Conservation (phyloP, 2,113 vertebrate species). For the Oophaga pumilio region DNA sequence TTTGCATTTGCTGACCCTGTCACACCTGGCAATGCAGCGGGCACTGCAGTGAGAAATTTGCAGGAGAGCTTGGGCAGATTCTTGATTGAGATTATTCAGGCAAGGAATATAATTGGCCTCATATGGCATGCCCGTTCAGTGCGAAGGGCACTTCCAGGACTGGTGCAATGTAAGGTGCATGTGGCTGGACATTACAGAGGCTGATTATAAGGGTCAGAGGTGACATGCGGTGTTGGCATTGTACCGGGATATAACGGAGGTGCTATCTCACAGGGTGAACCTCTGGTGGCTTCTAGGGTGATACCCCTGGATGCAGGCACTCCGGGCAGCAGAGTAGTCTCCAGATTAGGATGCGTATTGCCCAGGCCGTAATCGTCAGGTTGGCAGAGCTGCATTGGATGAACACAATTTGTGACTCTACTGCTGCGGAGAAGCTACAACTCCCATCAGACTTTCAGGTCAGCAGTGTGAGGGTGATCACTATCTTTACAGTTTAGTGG, state of each 20-base stretch:
- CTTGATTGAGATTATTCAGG: not conserved
- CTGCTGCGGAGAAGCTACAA: not conserved
- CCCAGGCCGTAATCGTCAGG: not conserved
- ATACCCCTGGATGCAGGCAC: too few species aligned
- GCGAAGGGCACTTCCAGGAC: not conserved
- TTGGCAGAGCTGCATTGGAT: not conserved
- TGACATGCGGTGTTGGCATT: not conserved
- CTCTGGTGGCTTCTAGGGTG: too few species aligned
- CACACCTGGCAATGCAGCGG: not conserved
- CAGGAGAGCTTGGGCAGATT: too few species aligned
- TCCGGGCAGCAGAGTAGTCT: too few species aligned
- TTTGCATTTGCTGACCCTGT: too few species aligned
- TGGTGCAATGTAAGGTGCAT: not conserved
- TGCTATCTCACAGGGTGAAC: not conserved
- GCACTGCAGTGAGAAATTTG: too few species aligned
- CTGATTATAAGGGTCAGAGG: not conserved
- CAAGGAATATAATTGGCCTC: not conserved
- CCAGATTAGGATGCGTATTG: not conserved
- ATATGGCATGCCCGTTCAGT: not conserved
- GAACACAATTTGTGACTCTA: too few species aligned
- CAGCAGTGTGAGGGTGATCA: too few species aligned
- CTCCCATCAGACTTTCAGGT: not conserved
- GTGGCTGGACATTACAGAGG: not conserved
- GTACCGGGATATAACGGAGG: not conserved
- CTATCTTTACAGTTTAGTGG: too few species aligned